Evolutionary conservation across 2,113 vertebrate species (phyloP), one percentile per base, ranked within the genome.

Genomic region (Pavo muticus): DNA sequence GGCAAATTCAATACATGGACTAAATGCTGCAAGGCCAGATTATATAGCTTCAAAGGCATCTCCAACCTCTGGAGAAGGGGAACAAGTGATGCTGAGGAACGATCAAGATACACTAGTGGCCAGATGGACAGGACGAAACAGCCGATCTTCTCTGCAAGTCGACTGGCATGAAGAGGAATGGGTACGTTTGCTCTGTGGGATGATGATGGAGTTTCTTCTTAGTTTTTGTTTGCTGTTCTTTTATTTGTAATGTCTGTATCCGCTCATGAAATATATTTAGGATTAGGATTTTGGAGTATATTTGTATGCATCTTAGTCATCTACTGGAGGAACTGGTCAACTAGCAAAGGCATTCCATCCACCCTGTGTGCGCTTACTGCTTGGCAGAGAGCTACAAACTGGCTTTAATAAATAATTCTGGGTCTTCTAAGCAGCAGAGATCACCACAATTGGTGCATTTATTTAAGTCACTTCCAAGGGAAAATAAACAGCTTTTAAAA

Each of bases 131-230:
- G 99, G 99, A 27, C 95, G 98, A 93, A 99, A 98, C 94, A 99
- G 99, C 96, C 98, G 99, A 4, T 98, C 98, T 44, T 99, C 99
- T 23, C 97, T 99, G 90, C 98, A 99, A 29, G 98, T 98, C 17
- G 98, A 99, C 93, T 99, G 99, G 99, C 98, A 99, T 2, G 99
- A 99, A 95, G 99, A 99, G 89, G 99, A 99, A 80, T 99, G 99
- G 99, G 99, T 99, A 96, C 75, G 98, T 96, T 75, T 78, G 16
- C 29, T 14, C 18, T n/a, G 21, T 24, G 10, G 5, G n/a, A 11
- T 35, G 29, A 64, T 60, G 23, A 57, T n/a, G 25, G 73, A 32
- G 64, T 57, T 90, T 81, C 37, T 70, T 72, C 35, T 64, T 69
- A 18, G 30, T 35, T 80, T 42, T 40, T 75, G 17, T 39, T 84